Evolutionary conservation across 1,140 invertebrate species (phyloP).

Genomic region (Drosophila ironensis): DNA sequence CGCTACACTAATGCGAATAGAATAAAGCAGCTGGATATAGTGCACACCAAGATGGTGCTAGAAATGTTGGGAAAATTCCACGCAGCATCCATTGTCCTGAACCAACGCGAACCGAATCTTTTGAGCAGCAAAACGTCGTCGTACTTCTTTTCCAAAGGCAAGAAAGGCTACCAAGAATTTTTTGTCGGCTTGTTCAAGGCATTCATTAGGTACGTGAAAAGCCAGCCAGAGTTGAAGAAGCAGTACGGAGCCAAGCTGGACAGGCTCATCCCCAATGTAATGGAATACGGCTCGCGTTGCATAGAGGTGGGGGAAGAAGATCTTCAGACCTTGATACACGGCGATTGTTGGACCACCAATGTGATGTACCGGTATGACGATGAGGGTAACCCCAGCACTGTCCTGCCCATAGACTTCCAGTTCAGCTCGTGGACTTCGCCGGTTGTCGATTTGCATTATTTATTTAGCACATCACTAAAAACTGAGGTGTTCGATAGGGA

Average conservation of each 20-base stretch:
- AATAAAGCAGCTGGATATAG: slow-evolving; percentile 82
- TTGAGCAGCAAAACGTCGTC: slow-evolving; percentile 11
- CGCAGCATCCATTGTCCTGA: slow-evolving; percentile 63
- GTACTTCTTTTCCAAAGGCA: slow-evolving; percentile 37
- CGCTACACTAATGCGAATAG: slow-evolving; percentile 83
- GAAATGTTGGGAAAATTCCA: slow-evolving; percentile 84
- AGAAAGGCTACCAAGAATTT: slow-evolving; percentile 13
- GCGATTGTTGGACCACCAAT: slow-evolving; percentile 86
- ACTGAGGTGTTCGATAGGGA: slow-evolving; percentile 25
- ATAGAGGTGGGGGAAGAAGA: slow-evolving; percentile 76
- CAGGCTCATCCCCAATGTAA: slow-evolving; percentile 20
- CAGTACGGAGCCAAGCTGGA: slow-evolving; percentile 56
- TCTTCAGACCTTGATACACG: slow-evolving; percentile 85
- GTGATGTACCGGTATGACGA: slow-evolving; percentile 84
- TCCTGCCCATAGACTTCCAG: slow-evolving; percentile 81
- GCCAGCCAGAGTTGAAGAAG: slow-evolving; percentile 14
- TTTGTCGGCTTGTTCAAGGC: slow-evolving; percentile 29
- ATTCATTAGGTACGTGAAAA: slow-evolving; percentile 40
- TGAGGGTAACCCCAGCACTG: slow-evolving; percentile 76
- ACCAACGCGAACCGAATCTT: slow-evolving; percentile 33
- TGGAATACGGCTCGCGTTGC: slow-evolving; percentile 52
- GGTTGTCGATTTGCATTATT: slow-evolving; percentile 64
- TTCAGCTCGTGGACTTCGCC: slow-evolving; percentile 53
- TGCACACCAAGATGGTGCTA: slow-evolving; percentile 82
- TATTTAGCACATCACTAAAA: slow-evolving; percentile 61